Evolutionary conservation across 1,140 invertebrate genomes (phyloP).

Genomic region (Papilio polyxenes): DNA sequence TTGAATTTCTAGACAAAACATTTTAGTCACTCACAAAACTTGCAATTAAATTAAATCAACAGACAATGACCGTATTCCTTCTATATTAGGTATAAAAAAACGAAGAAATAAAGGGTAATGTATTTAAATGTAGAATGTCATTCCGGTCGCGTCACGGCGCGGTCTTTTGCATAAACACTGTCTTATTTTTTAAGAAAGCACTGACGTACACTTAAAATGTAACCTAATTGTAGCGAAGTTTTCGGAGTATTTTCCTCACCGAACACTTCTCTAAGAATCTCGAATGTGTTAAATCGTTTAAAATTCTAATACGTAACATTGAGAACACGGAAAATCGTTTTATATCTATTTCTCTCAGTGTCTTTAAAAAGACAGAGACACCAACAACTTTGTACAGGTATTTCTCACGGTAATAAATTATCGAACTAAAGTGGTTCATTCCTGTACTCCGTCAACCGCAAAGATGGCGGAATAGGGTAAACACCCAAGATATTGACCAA

Average conservation of each 20-base stretch:
- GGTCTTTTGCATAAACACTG: not conserved
- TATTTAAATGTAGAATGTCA: constrained; percentile 7
- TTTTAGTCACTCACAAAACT: too few relatives aligned
- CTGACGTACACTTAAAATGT: not conserved
- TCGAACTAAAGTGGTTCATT: too few relatives aligned
- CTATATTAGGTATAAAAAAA: not conserved
- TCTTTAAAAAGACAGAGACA: not conserved
- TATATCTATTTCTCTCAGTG: not conserved
- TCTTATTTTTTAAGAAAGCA: not conserved
- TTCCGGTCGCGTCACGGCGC: not conserved
- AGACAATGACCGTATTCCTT: not conserved
- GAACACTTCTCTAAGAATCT: not conserved
- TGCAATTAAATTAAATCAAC: not conserved
- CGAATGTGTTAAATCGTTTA: not conserved
- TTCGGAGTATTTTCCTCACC: not conserved
- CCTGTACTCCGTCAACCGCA: too few relatives aligned
- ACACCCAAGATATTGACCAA: not conserved
- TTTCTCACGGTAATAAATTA: too few relatives aligned
- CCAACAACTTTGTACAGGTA: not conserved
- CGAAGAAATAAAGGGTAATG: not conserved
- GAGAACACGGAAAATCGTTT: not conserved
- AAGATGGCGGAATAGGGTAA: too few relatives aligned
- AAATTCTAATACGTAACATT: not conserved
- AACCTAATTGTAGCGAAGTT: not conserved
- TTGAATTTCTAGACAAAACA: too few relatives aligned